Conservation (phyloP, 2,888 invertebrate species). For the Cryptus armator region DNA sequence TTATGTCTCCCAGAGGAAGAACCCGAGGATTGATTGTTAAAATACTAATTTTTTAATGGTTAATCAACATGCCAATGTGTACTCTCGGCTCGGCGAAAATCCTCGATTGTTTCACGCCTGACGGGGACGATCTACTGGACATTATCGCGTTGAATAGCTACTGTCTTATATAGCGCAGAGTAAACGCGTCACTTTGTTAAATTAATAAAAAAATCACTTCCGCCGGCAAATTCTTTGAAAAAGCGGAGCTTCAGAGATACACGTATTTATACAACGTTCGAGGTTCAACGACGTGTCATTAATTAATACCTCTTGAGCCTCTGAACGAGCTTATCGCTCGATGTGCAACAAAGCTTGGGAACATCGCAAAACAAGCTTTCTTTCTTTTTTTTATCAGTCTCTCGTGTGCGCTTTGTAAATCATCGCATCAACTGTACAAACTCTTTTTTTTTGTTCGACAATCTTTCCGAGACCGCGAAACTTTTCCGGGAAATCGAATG, state of each 20-base stretch:
- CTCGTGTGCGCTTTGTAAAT: background rate
- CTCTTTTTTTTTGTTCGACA: background rate
- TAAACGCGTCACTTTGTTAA: background rate
- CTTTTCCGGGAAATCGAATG: background rate
- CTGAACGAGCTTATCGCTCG: constrained; percentile 34
- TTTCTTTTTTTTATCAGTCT: background rate
- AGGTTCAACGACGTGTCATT: constrained; percentile 1
- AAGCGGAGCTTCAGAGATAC: background rate
- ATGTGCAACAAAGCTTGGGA: background rate
- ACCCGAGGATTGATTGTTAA: background rate
- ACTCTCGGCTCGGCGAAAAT: background rate
- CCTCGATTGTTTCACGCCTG: constrained; percentile 15
- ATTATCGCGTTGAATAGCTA: constrained; percentile 8
- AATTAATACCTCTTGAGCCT: constrained; percentile 24
- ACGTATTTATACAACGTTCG: background rate
- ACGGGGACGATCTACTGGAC: constrained; percentile 19
- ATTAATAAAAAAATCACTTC: background rate
- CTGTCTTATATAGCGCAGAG: constrained; percentile 17
- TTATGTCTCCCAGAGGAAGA: background rate
- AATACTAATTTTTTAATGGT: background rate
- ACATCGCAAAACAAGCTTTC: constrained; percentile 21
- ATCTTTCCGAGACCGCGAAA: background rate
- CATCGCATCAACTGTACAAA: constrained; percentile 11
- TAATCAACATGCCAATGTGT: background rate
- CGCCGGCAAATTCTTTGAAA: constrained; percentile 16